A percentile compares a stretch with the other conserved stretches of the same genome.
Conservation (phyloP, 2,888 invertebrate species). For the Sturmia bella region DNA sequence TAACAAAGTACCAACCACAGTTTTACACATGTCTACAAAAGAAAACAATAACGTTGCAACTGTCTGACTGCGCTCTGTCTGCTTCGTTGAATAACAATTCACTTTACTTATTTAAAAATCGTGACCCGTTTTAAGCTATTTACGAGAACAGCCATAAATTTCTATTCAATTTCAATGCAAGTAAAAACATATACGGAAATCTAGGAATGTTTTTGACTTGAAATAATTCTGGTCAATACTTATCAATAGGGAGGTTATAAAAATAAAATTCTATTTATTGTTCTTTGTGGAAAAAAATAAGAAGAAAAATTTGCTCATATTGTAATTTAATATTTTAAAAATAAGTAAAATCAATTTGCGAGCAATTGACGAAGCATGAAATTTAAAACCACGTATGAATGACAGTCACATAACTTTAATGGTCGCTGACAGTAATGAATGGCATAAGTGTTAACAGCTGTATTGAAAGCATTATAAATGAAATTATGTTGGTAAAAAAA, state of each 20-base stretch:
- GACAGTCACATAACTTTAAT: constrained; percentile 24
- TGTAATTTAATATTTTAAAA: constrained; percentile 4
- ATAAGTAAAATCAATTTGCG: constrained; percentile 7
- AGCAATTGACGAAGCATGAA: constrained; percentile 34
- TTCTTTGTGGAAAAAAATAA: constrained; percentile 3
- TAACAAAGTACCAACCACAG: constrained; percentile 27
- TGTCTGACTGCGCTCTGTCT: constrained; percentile 13
- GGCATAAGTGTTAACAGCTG: constrained; percentile 17
- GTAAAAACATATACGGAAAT: constrained; percentile 53
- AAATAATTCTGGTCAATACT: constrained; percentile 28
- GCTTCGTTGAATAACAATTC: constrained; percentile 26
- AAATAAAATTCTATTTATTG: not conserved
- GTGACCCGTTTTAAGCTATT: constrained; percentile 62
- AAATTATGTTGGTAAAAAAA: not conserved
- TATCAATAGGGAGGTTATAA: constrained; percentile 6
- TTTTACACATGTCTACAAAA: not conserved
- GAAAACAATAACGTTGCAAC: constrained; percentile 8
- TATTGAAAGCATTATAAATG: not conserved
- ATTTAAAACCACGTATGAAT: constrained; percentile 14
- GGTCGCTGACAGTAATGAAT: constrained; percentile 48
- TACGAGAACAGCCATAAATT: constrained; percentile 43
- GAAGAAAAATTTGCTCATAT: constrained; percentile 2
- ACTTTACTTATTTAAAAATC: constrained; percentile 34
- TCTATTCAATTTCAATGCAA: constrained; percentile 27
- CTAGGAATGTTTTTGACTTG: constrained; percentile 13